Conservation (phyloP, 2,113 vertebrate species). For the Triplophysa siluroides region DNA sequence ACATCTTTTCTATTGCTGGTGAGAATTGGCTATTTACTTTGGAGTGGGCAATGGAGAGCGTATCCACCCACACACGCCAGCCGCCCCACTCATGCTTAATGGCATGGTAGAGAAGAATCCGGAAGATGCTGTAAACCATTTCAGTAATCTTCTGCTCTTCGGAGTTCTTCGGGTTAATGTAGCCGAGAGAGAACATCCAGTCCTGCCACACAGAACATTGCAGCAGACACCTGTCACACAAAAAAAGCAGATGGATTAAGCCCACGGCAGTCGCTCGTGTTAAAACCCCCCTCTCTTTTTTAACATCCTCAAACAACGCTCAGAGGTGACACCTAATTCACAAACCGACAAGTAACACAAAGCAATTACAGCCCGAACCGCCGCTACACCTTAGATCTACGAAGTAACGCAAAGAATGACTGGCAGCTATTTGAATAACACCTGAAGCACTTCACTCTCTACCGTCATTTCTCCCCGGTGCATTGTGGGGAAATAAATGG, state of each 20-base stretch:
- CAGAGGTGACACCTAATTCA: conserved; percentile 24
- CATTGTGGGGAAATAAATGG: conserved; percentile 29
- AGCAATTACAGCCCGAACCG: conserved; percentile 13
- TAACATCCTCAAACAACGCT: conserved; percentile 18
- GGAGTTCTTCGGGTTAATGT: conserved; percentile 96
- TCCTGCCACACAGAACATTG: conserved; percentile 99
- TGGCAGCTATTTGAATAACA: conserved; percentile 29
- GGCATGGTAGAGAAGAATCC: conserved; percentile 96
- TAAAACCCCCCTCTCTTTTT: conserved; percentile 7
- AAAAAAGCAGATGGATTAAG: neutral
- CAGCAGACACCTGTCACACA: conserved; percentile 84
- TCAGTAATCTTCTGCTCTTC: conserved; percentile 98
- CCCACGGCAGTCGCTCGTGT: conserved; percentile 1
- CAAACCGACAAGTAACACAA: conserved; percentile 19
- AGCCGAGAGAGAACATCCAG: conserved; percentile 99
- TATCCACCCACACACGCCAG: conserved; percentile 98
- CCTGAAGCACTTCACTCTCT: conserved; percentile 19
- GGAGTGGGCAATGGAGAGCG: conserved; percentile 88
- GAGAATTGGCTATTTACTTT: conserved; percentile 69
- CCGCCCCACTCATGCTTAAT: conserved; percentile 99
- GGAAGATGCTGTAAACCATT: conserved; percentile 99
- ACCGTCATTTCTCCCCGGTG: neutral
- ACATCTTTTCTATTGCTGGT: conserved; percentile 53
- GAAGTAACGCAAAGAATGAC: conserved; percentile 21
- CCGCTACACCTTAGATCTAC: conserved; percentile 11